These are phyloP conservation scores for Eupelmus urozonus DNA, from an alignment of 2,888 invertebrate species.

Conservation along the genomic window DNA sequence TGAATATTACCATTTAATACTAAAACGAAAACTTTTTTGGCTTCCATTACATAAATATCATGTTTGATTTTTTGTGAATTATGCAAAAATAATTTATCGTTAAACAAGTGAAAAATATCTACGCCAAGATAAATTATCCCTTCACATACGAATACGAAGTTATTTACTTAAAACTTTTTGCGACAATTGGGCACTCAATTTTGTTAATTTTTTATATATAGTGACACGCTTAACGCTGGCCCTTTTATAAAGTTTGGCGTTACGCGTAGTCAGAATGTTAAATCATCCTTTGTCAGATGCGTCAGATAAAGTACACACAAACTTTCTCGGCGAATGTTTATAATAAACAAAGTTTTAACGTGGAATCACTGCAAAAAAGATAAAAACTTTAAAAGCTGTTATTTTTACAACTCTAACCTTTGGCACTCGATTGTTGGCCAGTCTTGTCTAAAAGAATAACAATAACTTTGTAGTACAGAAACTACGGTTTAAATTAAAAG, in stretches of 20 bases:
- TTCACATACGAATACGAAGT: no score
- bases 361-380: not conserved
- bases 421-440: not conserved
- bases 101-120: no score
- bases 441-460: conserved; percentile 18
- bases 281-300: conserved; percentile 26
- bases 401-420: conserved; percentile 22
- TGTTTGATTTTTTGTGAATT: no score
- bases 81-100: no score
- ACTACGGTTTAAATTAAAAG: conserved; percentile 30
- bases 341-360: conserved; percentile 44
- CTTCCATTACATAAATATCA: no score
- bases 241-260: conserved; percentile 17
- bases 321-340: conserved; percentile 23
- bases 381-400: conserved; percentile 23
- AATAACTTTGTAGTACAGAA: conserved; percentile 16
- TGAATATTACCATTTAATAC: no score
- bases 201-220: not conserved
- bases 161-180: no score
- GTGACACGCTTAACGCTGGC: conserved; percentile 6
- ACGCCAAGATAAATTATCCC: no score
- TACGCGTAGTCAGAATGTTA: not conserved
- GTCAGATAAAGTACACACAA: not conserved
- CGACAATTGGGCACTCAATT: no score
- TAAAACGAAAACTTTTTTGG: no score